phyloP scores from a whole-genome alignment of 2,888 invertebrate genomes.

The Stenurella melanura region DNA sequence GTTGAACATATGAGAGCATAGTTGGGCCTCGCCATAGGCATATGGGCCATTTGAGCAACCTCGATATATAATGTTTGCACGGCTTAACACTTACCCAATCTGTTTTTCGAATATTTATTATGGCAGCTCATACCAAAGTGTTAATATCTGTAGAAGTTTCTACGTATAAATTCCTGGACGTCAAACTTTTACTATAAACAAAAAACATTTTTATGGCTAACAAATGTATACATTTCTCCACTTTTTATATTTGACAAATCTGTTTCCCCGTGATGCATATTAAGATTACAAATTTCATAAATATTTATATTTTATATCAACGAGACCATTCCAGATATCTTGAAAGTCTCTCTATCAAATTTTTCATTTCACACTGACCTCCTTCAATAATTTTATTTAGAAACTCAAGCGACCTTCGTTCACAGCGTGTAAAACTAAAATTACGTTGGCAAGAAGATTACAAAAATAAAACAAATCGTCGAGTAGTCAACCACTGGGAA shows the following conservation, averaged over 20 bases:
- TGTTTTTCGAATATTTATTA: conserved; percentile 7
- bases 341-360: not conserved
- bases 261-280: conserved; percentile 5
- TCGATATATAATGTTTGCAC: not conserved
- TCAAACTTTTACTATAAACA: conserved; percentile 32
- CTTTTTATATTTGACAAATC: conserved; percentile 22
- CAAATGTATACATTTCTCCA: conserved; percentile 28
- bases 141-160: conserved; percentile 12
- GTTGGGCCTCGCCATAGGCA: no score
- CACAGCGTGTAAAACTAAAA: not conserved
- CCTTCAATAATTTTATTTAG: not conserved
- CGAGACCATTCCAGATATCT: not conserved
- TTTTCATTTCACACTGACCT: conserved; percentile 2
- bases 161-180: conserved; percentile 10
- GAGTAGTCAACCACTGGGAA: no score
- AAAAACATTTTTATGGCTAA: conserved; percentile 40
- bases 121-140: not conserved
- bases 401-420: not conserved
- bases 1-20: not conserved
- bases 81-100: not conserved
- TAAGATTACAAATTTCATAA: conserved; percentile 7
- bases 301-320: not conserved
- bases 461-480: no score
- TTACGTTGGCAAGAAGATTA: no score
- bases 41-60: no score